Conservation (phyloP, 2,888 invertebrate genomes). For the Synergus laeviventris region DNA sequence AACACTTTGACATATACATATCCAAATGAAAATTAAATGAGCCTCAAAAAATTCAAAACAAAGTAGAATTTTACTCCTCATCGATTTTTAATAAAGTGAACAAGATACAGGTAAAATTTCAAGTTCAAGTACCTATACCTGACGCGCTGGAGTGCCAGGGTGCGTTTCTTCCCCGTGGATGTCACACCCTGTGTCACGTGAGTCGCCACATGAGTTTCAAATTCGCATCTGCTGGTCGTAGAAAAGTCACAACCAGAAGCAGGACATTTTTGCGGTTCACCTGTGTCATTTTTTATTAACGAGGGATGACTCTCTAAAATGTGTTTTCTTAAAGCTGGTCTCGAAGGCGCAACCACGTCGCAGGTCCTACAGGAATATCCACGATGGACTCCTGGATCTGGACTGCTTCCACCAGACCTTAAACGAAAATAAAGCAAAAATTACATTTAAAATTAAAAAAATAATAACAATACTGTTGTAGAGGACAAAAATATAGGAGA, state of each 20-base stretch:
- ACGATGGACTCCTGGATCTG: slow-evolving; percentile 60
- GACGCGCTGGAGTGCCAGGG: slow-evolving; percentile 76
- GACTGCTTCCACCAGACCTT: slow-evolving; percentile 71
- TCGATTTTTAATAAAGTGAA: slow-evolving; percentile 18
- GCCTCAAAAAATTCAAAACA: slow-evolving; percentile 28
- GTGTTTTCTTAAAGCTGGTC: slow-evolving; percentile 75
- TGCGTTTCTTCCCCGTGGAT: slow-evolving; percentile 75
- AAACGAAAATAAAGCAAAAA: slow-evolving; percentile 8
- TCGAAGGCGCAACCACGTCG: slow-evolving; percentile 73
- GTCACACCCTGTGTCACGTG: slow-evolving; percentile 76
- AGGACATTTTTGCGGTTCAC: slow-evolving; percentile 68
- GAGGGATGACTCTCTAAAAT: slow-evolving; percentile 72
- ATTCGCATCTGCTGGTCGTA: slow-evolving; percentile 73
- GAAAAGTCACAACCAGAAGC: slow-evolving; percentile 71
- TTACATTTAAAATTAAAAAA: background rate
- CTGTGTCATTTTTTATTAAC: slow-evolving; percentile 60
- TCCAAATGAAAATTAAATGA: too few species aligned
- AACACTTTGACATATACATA: too few species aligned
- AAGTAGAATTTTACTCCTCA: background rate
- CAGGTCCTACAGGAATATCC: slow-evolving; percentile 76
- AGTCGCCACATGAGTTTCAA: slow-evolving; percentile 75
- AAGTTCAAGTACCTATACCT: slow-evolving; percentile 74
- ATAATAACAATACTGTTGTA: background rate
- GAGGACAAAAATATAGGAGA: too few species aligned
- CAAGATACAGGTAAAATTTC: background rate